phyloP scores from a whole-genome alignment of 2,113 vertebrate genomes.

The Nyctibius bracteatus region DNA sequence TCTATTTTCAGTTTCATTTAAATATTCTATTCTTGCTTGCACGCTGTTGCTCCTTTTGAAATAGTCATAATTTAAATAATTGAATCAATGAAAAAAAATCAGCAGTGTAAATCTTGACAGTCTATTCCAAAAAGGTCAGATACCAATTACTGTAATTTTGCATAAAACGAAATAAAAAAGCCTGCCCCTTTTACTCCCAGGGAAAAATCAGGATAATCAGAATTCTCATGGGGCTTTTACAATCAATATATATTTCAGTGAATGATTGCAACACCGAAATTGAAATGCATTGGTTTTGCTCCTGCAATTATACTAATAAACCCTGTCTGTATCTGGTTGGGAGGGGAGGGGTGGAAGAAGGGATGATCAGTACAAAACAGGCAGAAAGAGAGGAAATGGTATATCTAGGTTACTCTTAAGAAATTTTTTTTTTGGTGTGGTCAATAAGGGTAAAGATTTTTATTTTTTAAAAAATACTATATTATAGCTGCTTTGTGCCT shows the following conservation, averaged over 20 bases:
- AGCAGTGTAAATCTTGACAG: slow-evolving; percentile 55
- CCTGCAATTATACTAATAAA: slow-evolving; percentile 27
- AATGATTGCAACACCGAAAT: slow-evolving; percentile 38
- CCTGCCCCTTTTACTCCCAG: slow-evolving; percentile 45
- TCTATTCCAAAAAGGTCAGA: slow-evolving; percentile 66
- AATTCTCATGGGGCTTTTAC: slow-evolving; percentile 57
- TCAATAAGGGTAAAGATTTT: not conserved
- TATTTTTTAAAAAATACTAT: not conserved
- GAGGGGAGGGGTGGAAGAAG: not conserved
- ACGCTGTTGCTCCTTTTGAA: slow-evolving; percentile 49
- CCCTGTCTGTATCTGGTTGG: not conserved
- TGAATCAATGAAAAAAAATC: slow-evolving; percentile 64
- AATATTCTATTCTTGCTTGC: slow-evolving; percentile 64
- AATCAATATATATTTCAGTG: slow-evolving; percentile 59
- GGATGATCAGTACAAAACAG: not conserved
- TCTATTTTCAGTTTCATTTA: slow-evolving; percentile 56
- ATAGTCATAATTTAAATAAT: slow-evolving; percentile 74
- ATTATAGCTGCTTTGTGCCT: not conserved
- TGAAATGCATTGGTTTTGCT: slow-evolving; percentile 33
- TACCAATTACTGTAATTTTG: slow-evolving; percentile 74
- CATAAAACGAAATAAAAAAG: slow-evolving; percentile 68
- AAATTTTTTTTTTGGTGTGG: not conserved
- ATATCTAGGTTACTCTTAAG: not conserved
- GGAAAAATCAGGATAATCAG: slow-evolving; percentile 57
- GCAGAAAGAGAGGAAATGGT: not conserved